A percentile compares a stretch with the other conserved stretches of the same genome.
Conservation (phyloP, 2,888 invertebrate genomes). For the Imbricaverruca yamaguchii region DNA sequence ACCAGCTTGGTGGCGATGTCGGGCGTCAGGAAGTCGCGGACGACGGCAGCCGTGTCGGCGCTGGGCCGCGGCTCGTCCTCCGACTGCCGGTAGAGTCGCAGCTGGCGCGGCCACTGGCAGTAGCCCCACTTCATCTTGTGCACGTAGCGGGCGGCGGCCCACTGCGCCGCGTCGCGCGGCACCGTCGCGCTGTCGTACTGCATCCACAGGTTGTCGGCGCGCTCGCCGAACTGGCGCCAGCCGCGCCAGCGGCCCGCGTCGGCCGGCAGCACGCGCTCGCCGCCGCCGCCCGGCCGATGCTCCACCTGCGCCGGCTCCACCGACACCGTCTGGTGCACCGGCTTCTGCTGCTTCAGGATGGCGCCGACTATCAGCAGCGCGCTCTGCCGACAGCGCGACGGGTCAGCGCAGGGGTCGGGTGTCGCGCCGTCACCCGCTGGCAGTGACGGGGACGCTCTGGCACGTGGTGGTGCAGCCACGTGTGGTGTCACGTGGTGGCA, state of each 20-base stretch:
- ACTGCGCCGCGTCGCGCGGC: slow-evolving; percentile 58
- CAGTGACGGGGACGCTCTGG: too few relatives aligned
- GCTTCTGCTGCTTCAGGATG: slow-evolving; percentile 64
- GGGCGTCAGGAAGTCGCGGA: slow-evolving; percentile 56
- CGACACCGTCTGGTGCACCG: slow-evolving; percentile 52
- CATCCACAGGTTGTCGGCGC: slow-evolving; percentile 66
- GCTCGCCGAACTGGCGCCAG: slow-evolving; percentile 41
- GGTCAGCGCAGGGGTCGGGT: too few relatives aligned
- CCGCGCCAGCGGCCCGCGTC: slow-evolving; percentile 2
- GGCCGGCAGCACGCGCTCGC: not conserved
- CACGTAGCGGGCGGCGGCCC: slow-evolving; percentile 63
- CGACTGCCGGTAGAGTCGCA: slow-evolving; percentile 59
- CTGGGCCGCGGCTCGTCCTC: slow-evolving; percentile 53
- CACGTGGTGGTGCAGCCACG: too few relatives aligned
- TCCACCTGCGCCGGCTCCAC: slow-evolving; percentile 49
- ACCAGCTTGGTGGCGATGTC: slow-evolving; percentile 62
- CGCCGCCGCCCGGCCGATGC: not conserved
- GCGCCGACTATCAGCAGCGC: slow-evolving; percentile 48
- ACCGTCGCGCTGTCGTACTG: slow-evolving; percentile 55
- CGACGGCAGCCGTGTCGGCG: slow-evolving; percentile 34
- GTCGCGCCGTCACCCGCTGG: too few relatives aligned
- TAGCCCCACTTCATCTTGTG: slow-evolving; percentile 57
- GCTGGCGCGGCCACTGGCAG: slow-evolving; percentile 51
- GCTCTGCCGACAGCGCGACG: not conserved
- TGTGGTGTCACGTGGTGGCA: too few relatives aligned